Base-by-base conservation (phyloP, 1,140 invertebrate species). In the Antheraea pernyi region DNA sequence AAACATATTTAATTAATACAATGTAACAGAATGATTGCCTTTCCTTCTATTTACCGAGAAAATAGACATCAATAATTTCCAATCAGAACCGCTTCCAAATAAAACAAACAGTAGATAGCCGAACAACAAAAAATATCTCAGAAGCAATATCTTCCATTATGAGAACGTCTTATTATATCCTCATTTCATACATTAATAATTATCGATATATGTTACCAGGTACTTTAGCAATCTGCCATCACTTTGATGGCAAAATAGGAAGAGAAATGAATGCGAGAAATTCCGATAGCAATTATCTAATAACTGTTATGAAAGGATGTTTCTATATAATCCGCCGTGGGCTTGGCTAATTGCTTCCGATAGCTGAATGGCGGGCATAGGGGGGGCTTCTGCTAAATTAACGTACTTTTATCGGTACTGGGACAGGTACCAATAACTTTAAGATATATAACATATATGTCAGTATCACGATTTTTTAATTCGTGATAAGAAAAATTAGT, bases 341-440 rank as follows among this genome's bases (percentile, higher is more conserved):
- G 65, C 65, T 68, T 61, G 39, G 18, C n/a, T 61, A 68, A 68
- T 68, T 68, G 58, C 8, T 60, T 46, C 18, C 64, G 42, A n/a
- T 53, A 46, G 42, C 4, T 16, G 46, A 53, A 53, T 53, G 46
- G 46, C 64, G 19, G 10, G n/a, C 64, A 36, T 53, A 2, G 4
- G 7, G 39, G 0, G 6, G 42, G 64, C 8, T 65, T 65, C 18
- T 6, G 39, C 18, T 65, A 42, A 65, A 18, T 42, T 46, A 53
- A 53, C 16, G 46, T 53, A 53, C 13, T 16, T 53, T 11, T 53
- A 6, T 53, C 11, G 46, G 46, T 6, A 53, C 46, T 53, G 11
- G 9, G 6, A 16, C 46, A 53, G 4, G 5, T 1, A 53, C 5
- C 5, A 53, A 13, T 53, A 6, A 16, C 11, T 53, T 42, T 42